Evolutionary conservation across 2,113 vertebrate species (phyloP).

Genomic region (Panurus biarmicus): DNA sequence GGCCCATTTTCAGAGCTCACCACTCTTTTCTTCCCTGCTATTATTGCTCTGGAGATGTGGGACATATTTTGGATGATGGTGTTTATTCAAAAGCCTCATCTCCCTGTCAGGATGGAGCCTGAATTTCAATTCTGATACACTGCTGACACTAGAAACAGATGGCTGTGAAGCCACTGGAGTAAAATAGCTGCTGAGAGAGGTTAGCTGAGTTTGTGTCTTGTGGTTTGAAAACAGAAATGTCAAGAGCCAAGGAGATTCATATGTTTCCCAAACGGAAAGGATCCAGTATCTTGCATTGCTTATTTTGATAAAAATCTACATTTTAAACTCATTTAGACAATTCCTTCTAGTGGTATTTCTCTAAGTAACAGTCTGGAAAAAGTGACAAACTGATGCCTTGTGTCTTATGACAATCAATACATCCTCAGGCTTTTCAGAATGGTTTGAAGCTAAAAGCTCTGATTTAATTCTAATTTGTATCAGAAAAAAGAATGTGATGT

Average conservation of each 20-base stretch:
- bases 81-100: neutral
- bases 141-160: neutral
- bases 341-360: neutral
- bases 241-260: neutral
- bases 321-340: neutral
- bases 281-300: neutral
- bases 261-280: neutral
- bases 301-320: neutral
- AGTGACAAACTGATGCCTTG: neutral
- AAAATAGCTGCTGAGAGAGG: neutral
- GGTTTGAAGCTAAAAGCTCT: neutral
- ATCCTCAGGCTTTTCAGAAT: neutral
- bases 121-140: neutral
- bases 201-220: neutral
- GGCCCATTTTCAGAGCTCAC: neutral
- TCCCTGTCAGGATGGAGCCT: neutral
- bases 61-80: neutral
- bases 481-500: neutral
- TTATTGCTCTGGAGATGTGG: neutral
- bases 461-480: constrained; percentile 15
- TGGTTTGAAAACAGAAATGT: neutral
- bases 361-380: neutral
- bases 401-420: neutral
- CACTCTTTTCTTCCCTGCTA: neutral
- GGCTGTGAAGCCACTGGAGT: neutral